Percentiles rank a stretch among this genome's conserved stretches.
These are phyloP conservation scores for Drosophila bifasciata DNA, from an alignment of 1,140 invertebrate species.

Conservation along the genomic window DNA sequence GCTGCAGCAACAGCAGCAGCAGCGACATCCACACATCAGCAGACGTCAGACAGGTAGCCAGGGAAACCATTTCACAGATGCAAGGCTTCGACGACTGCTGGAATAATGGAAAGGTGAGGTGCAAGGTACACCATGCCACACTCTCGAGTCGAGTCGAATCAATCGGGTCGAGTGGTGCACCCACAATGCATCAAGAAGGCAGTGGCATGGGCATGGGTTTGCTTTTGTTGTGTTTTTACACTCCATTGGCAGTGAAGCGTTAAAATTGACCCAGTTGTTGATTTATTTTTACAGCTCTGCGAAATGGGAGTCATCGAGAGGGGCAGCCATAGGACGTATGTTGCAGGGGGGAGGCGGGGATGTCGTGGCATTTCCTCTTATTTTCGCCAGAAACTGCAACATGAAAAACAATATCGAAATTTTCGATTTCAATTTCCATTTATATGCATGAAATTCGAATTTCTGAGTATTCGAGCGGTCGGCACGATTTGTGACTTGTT, in stretches of 20 bases:
- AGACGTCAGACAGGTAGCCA: slow-evolving; percentile 2
- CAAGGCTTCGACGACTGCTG: slow-evolving; percentile 27
- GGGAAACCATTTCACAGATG: slow-evolving; percentile 7
- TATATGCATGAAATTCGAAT: slow-evolving; percentile 37
- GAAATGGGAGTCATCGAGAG: neutral
- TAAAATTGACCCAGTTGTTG: slow-evolving; percentile 73
- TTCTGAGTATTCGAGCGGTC: slow-evolving; percentile 20
- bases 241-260: slow-evolving; percentile 71
- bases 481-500: slow-evolving; percentile 24
- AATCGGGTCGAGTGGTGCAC: slow-evolving; percentile 9
- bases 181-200: slow-evolving; percentile 30
- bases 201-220: slow-evolving; percentile 16
- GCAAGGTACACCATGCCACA: slow-evolving; percentile 1
- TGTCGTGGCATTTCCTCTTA: slow-evolving; percentile 16
- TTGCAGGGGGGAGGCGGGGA: neutral
- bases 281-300: slow-evolving; percentile 61
- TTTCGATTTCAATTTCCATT: slow-evolving; percentile 32
- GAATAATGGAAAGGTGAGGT: slow-evolving; percentile 5
- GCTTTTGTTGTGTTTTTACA: slow-evolving; percentile 41
- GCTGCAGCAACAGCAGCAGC: neutral
- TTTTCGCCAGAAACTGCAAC: neutral
- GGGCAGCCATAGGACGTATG: too few species aligned
- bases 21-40: slow-evolving; percentile 3
- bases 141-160: slow-evolving; percentile 20
- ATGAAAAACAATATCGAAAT: slow-evolving; percentile 32